These are phyloP conservation scores for Zaprionus davidi DNA, from an alignment of 1,140 invertebrate species.

Conservation along the genomic window DNA sequence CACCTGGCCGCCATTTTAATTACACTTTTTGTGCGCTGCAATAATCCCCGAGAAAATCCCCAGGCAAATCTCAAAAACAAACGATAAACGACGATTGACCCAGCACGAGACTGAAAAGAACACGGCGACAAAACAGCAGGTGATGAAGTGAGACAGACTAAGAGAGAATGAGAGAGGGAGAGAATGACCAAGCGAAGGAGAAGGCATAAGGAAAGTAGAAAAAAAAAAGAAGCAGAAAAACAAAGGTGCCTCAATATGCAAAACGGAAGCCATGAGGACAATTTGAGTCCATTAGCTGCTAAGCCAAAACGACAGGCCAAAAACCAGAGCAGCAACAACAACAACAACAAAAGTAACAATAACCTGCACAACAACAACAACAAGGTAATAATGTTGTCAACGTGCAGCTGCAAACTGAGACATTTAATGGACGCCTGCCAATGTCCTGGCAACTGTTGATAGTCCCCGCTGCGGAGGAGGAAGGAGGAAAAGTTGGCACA, in stretches of 20 bases:
- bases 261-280: slow-evolving; percentile 54
- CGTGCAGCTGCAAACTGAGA: slow-evolving; percentile 61
- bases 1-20: slow-evolving; percentile 54
- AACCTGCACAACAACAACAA: slow-evolving; percentile 19
- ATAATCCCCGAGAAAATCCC: slow-evolving; percentile 29
- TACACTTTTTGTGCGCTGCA: slow-evolving; percentile 49
- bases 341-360: slow-evolving; percentile 22
- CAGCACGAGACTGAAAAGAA: slow-evolving; percentile 35
- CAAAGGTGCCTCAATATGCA: slow-evolving; percentile 29
- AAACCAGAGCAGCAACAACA: slow-evolving; percentile 35
- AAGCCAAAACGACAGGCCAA: slow-evolving; percentile 60
- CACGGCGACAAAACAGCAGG: not conserved
- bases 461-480: slow-evolving; percentile 2
- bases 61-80: slow-evolving; percentile 58
- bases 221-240: slow-evolving; percentile 13
- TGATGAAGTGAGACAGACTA: not conserved
- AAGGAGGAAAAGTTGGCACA: slow-evolving; percentile 17
- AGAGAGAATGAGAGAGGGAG: not conserved
- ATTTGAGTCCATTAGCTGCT: slow-evolving; percentile 77
- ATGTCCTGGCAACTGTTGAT: slow-evolving; percentile 57
- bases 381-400: slow-evolving; percentile 66
- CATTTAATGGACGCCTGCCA: slow-evolving; percentile 35
- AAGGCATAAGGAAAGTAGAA: slow-evolving; percentile 6
- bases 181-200: slow-evolving; percentile 9
- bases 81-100: slow-evolving; percentile 51